phyloP scores from a whole-genome alignment of 2,888 invertebrate genomes.

The Apamea sordens region DNA sequence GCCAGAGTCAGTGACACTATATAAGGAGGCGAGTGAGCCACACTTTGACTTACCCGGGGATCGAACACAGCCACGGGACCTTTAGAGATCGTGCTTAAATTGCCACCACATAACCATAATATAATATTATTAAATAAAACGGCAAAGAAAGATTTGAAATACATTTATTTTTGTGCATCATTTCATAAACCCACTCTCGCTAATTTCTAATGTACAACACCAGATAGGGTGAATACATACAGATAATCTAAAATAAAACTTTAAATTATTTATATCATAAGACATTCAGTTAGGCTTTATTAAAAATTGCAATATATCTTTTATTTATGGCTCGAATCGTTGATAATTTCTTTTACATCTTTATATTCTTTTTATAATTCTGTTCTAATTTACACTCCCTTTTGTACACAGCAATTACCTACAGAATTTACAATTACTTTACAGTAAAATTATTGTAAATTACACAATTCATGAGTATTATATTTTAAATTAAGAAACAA shows the following conservation, averaged over 20 bases:
- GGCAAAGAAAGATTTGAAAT: slow-evolving; percentile 77
- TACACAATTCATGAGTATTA: slow-evolving; percentile 65
- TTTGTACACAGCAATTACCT: slow-evolving; percentile 73
- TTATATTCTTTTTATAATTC: slow-evolving; percentile 62
- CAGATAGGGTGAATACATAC: slow-evolving; percentile 81
- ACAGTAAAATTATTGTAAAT: slow-evolving; percentile 65
- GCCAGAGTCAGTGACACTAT: too few species aligned
- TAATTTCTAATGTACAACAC: slow-evolving; percentile 86
- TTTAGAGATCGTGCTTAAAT: neutral
- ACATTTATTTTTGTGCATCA: slow-evolving; percentile 89
- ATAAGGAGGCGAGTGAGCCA: neutral
- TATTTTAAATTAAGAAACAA: slow-evolving; percentile 54
- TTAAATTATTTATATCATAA: slow-evolving; percentile 84
- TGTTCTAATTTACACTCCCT: slow-evolving; percentile 72
- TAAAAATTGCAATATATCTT: slow-evolving; percentile 75
- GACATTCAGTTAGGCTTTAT: slow-evolving; percentile 88
- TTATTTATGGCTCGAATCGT: slow-evolving; percentile 86
- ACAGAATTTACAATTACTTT: slow-evolving; percentile 68
- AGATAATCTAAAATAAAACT: slow-evolving; percentile 78
- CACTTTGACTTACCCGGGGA: neutral
- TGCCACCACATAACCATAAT: neutral
- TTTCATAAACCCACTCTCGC: slow-evolving; percentile 83
- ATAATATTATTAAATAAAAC: slow-evolving; percentile 44
- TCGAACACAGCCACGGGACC: neutral
- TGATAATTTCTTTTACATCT: slow-evolving; percentile 73